A percentile compares a stretch with the other conserved stretches of the same genome.
Conservation (phyloP, 2,113 vertebrate genomes). For the Colistium nudipinnis region DNA sequence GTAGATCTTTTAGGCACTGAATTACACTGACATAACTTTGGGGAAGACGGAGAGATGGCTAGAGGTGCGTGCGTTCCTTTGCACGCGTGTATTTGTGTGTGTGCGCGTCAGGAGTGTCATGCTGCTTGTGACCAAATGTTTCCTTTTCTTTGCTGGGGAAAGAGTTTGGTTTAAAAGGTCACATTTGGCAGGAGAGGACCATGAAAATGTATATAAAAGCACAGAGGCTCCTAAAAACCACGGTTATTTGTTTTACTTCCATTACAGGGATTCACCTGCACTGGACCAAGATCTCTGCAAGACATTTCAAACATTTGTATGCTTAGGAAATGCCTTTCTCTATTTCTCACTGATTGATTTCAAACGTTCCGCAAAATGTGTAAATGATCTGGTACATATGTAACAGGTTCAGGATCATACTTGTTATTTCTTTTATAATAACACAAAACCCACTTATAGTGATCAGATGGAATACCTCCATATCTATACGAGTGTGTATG, state of each 20-base stretch:
- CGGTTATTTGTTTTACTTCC: conserved; percentile 15
- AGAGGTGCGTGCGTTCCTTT: conserved; percentile 13
- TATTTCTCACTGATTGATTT: not conserved
- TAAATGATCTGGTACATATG: not conserved
- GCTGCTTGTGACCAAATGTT: conserved; percentile 46
- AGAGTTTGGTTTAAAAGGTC: conserved; percentile 61
- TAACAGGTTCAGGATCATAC: no score
- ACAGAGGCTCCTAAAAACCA: conserved; percentile 12
- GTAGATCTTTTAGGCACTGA: conserved; percentile 52
- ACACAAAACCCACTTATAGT: no score
- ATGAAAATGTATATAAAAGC: conserved; percentile 4
- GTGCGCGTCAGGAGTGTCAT: conserved; percentile 36
- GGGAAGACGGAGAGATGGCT: conserved; percentile 42
- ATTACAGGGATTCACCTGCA: not conserved
- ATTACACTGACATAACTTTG: conserved; percentile 65
- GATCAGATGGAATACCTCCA: no score
- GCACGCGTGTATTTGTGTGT: not conserved
- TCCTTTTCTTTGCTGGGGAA: conserved; percentile 44
- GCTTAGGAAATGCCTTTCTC: not conserved
- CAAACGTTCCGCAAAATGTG: not conserved
- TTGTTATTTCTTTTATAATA: no score
- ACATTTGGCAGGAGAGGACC: conserved; percentile 47
- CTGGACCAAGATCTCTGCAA: not conserved
- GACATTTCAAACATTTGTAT: not conserved
- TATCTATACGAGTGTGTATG: no score